These are phyloP conservation scores for Arizona elegans DNA, from an alignment of 2,113 vertebrate species.

Conservation along the genomic window DNA sequence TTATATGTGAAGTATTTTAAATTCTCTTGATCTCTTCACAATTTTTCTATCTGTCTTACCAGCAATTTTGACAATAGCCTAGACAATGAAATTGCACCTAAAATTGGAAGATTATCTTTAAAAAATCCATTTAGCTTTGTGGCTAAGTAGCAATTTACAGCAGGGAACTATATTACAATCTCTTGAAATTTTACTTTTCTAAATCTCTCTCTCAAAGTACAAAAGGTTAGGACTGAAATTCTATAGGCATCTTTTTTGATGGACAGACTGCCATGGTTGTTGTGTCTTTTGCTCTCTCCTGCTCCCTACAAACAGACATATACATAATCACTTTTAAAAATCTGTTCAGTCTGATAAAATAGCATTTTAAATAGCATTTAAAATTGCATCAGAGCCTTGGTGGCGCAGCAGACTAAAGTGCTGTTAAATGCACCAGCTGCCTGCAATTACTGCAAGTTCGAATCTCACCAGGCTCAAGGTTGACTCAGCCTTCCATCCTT, in stretches of 20 bases:
- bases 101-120: neutral
- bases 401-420: too few relatives aligned
- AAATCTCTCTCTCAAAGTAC: conserved; percentile 13
- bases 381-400: too few relatives aligned
- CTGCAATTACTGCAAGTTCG: too few relatives aligned
- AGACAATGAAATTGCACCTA: conserved; percentile 1
- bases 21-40: neutral
- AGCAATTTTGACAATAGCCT: neutral
- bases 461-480: too few relatives aligned
- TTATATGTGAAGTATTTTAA: neutral
- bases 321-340: neutral
- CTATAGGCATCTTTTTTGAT: neutral
- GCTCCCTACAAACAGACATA: neutral
- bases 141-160: neutral
- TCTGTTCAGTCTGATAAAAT: neutral
- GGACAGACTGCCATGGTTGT: neutral
- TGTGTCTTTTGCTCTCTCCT: neutral
- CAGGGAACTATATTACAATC: neutral
- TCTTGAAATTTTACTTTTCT: neutral
- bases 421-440: too few relatives aligned
- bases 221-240: neutral
- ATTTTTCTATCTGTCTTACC: neutral
- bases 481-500: too few relatives aligned
- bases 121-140: neutral
- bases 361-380: neutral